These are phyloP conservation scores for Lophura swinhoii DNA, from an alignment of 2,797 vertebrate genomes.

Conservation along the genomic window DNA sequence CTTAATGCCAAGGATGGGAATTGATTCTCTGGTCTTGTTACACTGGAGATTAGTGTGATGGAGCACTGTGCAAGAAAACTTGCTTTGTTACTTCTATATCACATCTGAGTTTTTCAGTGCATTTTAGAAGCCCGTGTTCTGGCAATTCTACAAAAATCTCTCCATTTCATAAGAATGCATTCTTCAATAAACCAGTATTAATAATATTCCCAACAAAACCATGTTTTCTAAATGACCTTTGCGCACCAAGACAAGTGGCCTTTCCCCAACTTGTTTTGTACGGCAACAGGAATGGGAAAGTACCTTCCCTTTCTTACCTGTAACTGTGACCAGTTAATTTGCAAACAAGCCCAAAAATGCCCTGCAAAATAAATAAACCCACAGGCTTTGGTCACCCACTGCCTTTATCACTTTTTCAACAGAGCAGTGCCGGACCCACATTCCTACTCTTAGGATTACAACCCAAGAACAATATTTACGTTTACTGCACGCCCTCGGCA, in stretches of 20 bases:
- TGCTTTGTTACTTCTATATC: not conserved
- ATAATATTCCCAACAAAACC: not conserved
- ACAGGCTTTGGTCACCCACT: not conserved
- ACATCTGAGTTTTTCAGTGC: not conserved
- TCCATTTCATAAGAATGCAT: not conserved
- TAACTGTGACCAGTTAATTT: not conserved
- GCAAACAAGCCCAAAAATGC: not conserved
- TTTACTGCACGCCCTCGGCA: not conserved
- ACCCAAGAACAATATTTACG: not conserved
- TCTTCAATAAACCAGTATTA: not conserved
- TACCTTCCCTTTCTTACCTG: not conserved
- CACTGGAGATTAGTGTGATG: not conserved
- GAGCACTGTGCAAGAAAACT: not conserved
- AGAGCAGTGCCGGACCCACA: not conserved
- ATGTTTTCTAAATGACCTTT: not conserved
- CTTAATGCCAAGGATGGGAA: rapidly evolving
- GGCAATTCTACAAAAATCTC: not conserved
- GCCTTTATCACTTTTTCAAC: not conserved
- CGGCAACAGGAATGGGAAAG: not conserved
- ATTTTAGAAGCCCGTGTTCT: not conserved
- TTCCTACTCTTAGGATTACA: not conserved
- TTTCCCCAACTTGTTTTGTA: not conserved
- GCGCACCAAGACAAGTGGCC: not conserved
- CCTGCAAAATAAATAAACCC: not conserved
- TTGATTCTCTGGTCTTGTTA: not conserved